These are phyloP conservation scores for Schrankia costaestrigalis DNA, from an alignment of 2,888 invertebrate genomes.

Conservation along the genomic window DNA sequence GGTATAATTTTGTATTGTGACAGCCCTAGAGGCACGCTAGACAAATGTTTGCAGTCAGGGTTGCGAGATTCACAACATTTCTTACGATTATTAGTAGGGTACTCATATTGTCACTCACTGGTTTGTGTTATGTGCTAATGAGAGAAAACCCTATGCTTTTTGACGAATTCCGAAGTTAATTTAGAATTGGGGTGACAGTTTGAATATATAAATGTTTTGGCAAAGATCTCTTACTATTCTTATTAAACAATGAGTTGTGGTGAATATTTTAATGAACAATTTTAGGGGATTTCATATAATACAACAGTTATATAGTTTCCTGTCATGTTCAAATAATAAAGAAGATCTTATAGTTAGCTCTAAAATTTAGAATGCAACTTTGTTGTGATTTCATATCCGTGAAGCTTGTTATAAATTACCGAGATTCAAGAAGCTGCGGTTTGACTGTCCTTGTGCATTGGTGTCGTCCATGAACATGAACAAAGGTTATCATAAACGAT, in stretches of 20 bases:
- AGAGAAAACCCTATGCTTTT: constrained; percentile 44
- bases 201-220: constrained; percentile 49
- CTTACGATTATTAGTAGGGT: constrained; percentile 25
- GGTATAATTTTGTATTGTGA: constrained; percentile 72
- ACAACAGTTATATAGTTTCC: too few relatives aligned
- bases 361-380: too few relatives aligned
- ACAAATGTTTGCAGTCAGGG: constrained; percentile 66
- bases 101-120: constrained; percentile 29
- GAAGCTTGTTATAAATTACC: too few relatives aligned
- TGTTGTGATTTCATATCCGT: too few relatives aligned
- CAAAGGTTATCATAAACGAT: too few relatives aligned
- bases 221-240: constrained; percentile 26
- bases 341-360: too few relatives aligned
- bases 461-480: too few relatives aligned
- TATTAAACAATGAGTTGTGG: constrained; percentile 31
- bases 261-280: constrained; percentile 17
- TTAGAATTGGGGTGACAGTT: constrained; percentile 35
- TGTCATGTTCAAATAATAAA: too few relatives aligned
- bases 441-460: too few relatives aligned
- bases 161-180: constrained; percentile 49
- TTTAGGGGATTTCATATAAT: too few relatives aligned
- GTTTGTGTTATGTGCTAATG: constrained; percentile 50
- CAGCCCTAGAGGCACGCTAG: constrained; percentile 54
- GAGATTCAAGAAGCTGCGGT: too few relatives aligned
- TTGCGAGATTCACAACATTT: constrained; percentile 18